These are phyloP conservation scores for Chaenocephalus aceratus DNA, from an alignment of 2,113 vertebrate genomes.

Conservation along the genomic window DNA sequence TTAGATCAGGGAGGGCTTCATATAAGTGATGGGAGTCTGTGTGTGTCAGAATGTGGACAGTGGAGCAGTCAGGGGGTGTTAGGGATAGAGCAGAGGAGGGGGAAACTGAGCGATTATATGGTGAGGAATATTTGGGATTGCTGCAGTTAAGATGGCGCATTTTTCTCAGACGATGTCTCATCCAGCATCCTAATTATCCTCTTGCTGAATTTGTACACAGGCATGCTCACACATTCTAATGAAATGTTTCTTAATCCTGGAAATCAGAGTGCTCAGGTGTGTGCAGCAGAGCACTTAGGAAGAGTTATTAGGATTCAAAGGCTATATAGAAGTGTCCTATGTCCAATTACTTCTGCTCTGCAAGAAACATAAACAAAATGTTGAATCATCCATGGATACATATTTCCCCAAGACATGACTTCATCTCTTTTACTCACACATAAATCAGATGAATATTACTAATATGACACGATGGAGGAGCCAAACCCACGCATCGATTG, in stretches of 20 bases:
- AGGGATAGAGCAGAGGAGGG: background rate
- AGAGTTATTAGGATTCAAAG: background rate
- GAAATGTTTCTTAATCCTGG: background rate
- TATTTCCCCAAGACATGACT: conserved; percentile 2
- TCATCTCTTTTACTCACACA: conserved; percentile 1
- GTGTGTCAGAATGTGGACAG: background rate
- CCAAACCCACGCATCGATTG: background rate
- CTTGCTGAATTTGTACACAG: background rate
- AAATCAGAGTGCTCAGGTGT: conserved; percentile 1
- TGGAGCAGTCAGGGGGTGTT: background rate
- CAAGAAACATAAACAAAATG: background rate
- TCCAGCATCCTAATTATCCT: conserved; percentile 13
- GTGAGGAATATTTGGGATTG: conserved; percentile 37
- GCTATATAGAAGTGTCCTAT: no score
- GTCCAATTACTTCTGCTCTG: no score
- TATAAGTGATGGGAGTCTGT: background rate
- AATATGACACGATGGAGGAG: conserved; percentile 19
- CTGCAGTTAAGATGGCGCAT: conserved; percentile 32
- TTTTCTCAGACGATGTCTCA: conserved; percentile 20
- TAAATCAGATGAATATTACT: conserved; percentile 26
- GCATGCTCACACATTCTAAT: background rate
- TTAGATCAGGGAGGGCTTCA: conserved; percentile 13
- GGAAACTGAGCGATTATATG: background rate
- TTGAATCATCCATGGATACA: background rate
- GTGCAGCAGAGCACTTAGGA: background rate